Conservation (phyloP, 2,113 vertebrate species). For the Sylvia atricapilla region DNA sequence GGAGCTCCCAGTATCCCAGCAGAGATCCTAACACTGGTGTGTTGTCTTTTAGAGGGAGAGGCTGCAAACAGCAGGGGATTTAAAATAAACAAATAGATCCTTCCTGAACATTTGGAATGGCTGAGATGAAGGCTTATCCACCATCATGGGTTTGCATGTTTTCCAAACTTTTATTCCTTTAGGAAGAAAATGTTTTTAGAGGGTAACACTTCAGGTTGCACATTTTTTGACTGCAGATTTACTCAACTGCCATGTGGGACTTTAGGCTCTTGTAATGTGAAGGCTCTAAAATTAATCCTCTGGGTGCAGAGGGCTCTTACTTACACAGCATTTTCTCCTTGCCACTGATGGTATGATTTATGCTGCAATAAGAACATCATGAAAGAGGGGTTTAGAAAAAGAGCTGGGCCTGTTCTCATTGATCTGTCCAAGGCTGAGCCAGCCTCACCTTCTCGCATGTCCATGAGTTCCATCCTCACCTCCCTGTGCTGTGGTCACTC, state of each 20-base stretch:
- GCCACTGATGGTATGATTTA: not conserved
- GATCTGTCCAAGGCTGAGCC: not conserved
- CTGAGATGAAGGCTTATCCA: not conserved
- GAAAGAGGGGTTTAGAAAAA: not conserved
- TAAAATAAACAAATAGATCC: not conserved
- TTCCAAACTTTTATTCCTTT: slow-evolving; percentile 33
- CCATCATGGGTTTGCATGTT: not conserved
- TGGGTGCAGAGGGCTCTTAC: not conserved
- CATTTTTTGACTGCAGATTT: slow-evolving; percentile 3
- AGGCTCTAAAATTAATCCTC: not conserved
- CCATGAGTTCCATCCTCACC: not conserved
- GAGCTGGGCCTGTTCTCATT: not conserved
- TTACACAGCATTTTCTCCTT: not conserved
- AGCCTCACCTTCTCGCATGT: not conserved
- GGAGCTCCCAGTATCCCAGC: not conserved
- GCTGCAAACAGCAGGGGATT: slow-evolving; percentile 1
- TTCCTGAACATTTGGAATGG: not conserved
- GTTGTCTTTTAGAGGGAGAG: not conserved
- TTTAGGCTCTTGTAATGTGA: not conserved
- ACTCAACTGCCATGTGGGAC: not conserved
- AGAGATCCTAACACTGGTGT: not conserved
- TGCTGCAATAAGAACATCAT: not conserved
- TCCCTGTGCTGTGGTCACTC: not conserved
- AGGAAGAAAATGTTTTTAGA: slow-evolving; percentile 45
- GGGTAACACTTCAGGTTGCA: slow-evolving; percentile 19